Evolutionary conservation across 2,888 invertebrate genomes (phyloP).

Genomic region (Catocala fraxini): DNA sequence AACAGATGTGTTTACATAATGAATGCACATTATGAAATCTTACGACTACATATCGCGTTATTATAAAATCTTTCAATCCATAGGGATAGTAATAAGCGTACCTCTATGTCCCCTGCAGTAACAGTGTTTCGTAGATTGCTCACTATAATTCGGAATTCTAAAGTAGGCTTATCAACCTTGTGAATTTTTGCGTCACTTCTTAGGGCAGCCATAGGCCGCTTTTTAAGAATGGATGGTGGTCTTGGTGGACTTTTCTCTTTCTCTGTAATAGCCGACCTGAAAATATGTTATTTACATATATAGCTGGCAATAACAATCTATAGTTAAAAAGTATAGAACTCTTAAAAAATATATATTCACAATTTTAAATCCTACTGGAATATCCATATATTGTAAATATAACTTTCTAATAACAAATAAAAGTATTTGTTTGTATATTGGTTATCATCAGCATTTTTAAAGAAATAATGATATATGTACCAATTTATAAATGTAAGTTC

Average conservation of each 20-base stretch:
- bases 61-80: too few species aligned
- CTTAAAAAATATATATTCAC: too few species aligned
- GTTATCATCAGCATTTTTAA: too few species aligned
- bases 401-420: too few species aligned
- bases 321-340: background rate
- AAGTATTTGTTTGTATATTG: too few species aligned
- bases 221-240: conserved; percentile 83
- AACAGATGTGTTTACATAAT: too few species aligned
- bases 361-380: too few species aligned
- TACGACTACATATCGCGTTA: conserved; percentile 6
- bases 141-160: conserved; percentile 95
- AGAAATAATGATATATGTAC: too few species aligned
- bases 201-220: conserved; percentile 80
- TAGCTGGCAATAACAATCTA: background rate
- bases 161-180: conserved; percentile 68
- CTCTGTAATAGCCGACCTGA: conserved; percentile 64
- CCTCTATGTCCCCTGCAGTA: conserved; percentile 96
- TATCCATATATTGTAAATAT: too few species aligned
- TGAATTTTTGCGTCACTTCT: conserved; percentile 68
- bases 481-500: too few species aligned
- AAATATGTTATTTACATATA: conserved; percentile 21
- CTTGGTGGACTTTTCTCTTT: conserved; percentile 78
- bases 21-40: too few species aligned
- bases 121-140: conserved; percentile 96
- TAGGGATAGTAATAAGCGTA: conserved; percentile 55